Evolutionary conservation across 1,140 invertebrate species (phyloP).

Genomic region (Macrocentrus cingulum): DNA sequence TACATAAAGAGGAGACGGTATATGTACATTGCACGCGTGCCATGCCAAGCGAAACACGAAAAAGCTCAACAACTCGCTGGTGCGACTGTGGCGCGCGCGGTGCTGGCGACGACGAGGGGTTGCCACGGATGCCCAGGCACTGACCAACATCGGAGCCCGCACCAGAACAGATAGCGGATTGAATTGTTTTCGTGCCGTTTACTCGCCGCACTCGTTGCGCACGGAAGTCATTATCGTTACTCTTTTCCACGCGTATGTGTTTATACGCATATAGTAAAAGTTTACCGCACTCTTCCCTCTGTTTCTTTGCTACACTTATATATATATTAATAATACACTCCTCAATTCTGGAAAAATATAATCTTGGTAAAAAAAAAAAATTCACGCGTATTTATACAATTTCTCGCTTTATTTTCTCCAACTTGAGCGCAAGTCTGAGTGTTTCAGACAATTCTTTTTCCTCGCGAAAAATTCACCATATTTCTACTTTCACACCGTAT

Average conservation of each 20-base stretch:
- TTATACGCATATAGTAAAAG: constrained; percentile 4
- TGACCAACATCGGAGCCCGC: not conserved
- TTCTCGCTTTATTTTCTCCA: no score
- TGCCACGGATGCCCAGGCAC: not conserved
- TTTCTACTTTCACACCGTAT: no score
- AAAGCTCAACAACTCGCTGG: not conserved
- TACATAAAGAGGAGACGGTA: not conserved
- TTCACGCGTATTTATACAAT: no score
- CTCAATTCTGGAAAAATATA: no score
- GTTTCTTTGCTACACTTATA: not conserved
- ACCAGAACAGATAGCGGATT: constrained; percentile 22
- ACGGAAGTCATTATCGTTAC: constrained; percentile 36
- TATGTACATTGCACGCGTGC: no score
- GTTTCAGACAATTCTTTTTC: no score
- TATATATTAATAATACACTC: no score
- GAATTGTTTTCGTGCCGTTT: constrained; percentile 36
- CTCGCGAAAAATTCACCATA: no score
- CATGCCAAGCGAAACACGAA: not conserved
- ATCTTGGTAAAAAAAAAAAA: no score
- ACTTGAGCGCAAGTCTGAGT: no score
- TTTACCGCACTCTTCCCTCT: constrained; percentile 1
- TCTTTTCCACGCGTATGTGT: constrained; percentile 27
- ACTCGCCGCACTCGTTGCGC: constrained; percentile 26
- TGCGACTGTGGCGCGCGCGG: no score
- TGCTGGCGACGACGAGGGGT: no score